phyloP scores from a whole-genome alignment of 2,797 vertebrate genomes.

The Tauraco hartlaubi region DNA sequence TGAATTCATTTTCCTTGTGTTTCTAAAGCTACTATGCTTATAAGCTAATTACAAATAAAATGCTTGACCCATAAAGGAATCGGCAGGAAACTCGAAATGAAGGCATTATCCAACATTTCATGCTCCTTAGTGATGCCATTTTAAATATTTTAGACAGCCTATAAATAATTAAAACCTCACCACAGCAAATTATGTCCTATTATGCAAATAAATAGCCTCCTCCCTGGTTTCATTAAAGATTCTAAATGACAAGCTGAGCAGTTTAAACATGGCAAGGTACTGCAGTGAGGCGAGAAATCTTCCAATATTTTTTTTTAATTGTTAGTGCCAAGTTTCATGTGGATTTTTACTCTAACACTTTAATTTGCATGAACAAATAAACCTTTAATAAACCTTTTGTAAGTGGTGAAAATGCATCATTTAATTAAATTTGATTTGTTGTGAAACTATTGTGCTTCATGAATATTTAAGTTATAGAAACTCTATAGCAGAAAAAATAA shows the following conservation, averaged over 20 bases:
- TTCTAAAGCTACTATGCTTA: slow-evolving; percentile 75
- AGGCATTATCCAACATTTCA: slow-evolving; percentile 84
- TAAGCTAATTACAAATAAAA: slow-evolving; percentile 83
- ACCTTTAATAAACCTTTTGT: slow-evolving; percentile 83
- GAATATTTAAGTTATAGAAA: slow-evolving; percentile 78
- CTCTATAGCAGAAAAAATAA: slow-evolving; percentile 46
- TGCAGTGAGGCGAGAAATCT: slow-evolving; percentile 75
- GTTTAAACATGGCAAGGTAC: slow-evolving; percentile 78
- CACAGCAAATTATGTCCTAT: slow-evolving; percentile 86
- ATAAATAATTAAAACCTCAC: slow-evolving; percentile 87
- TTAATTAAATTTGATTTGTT: slow-evolving; percentile 84
- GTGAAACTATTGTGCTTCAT: slow-evolving; percentile 75
- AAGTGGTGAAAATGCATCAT: slow-evolving; percentile 79
- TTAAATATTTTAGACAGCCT: slow-evolving; percentile 84
- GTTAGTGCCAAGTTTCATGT: slow-evolving; percentile 80
- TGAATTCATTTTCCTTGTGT: slow-evolving; percentile 77
- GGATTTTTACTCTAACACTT: slow-evolving; percentile 81
- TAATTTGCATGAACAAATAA: slow-evolving; percentile 85
- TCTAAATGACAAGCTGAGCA: slow-evolving; percentile 82
- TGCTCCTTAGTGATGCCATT: slow-evolving; percentile 83
- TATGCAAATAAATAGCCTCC: slow-evolving; percentile 89
- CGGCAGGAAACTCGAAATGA: slow-evolving; percentile 81
- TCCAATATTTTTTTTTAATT: slow-evolving; percentile 77
- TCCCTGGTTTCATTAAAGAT: slow-evolving; percentile 84
- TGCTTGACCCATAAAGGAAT: slow-evolving; percentile 82